Base-by-base conservation (phyloP, 2,113 vertebrate species). In the Zapus hudsonius region DNA sequence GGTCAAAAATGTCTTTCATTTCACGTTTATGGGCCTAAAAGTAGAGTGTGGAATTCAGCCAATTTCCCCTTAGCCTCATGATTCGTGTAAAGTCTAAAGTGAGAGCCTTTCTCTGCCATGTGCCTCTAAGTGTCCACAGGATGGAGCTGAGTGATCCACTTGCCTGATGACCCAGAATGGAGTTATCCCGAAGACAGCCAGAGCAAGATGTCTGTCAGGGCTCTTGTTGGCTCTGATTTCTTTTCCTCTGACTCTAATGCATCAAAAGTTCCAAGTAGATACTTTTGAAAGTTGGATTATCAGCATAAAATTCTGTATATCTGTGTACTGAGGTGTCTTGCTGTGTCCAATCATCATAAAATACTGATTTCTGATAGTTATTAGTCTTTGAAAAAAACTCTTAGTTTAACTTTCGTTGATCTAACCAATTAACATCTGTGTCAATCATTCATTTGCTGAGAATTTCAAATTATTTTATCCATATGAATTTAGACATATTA, bases 11-110 rank as follows among this genome's bases (percentile, higher is more conserved):
- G 38, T 95, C 79, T 91, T 91, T 93, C 36, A 83, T 94, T 96
- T 95, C 79, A 94, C 80, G 90, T 97, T 90, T 93, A 94, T 81
- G 74, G 89, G 52, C 27, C 36, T 40, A 78, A 94, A 96, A 82
- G 66, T 86, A n/a, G 44, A 15, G 3, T 47, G 47, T 93, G 82
- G 64, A 96, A 93, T 88, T 92, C 79, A 66, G 69, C 79, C 91
- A 85, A 1, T 33, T 87, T 89, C n/a, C 63, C 66, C 42, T 89
- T 85, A 94, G 73, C 22, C 75, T 78, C 79, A 78, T 88, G 88
- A 94, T 94, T 95, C 90, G 47, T 82, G 78, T 64, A 63, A 81
- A 61, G 25, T 81, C 44, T 87, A 57, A 69, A 89, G 64, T 0
- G 38, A 78, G 81, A 38, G n/a, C 11, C n/a, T 59, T 93, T 90